A percentile compares a stretch with the other conserved stretches of the same genome.
These are phyloP conservation scores for Adela reaumurella DNA, from an alignment of 2,888 invertebrate genomes.

Conservation along the genomic window DNA sequence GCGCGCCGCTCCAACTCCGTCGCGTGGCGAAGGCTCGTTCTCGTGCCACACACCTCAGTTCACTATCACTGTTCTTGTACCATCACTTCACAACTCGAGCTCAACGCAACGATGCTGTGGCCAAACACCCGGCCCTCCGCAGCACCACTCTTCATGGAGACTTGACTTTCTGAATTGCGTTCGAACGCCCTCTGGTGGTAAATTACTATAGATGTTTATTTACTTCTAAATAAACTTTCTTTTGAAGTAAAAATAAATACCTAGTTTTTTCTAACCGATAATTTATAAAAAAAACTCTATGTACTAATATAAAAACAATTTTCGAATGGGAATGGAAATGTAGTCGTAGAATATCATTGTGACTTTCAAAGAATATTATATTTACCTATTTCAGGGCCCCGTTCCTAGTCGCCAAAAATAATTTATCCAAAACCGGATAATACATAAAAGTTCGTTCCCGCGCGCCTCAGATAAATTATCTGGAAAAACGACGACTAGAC, in stretches of 20 bases:
- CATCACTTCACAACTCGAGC: not conserved
- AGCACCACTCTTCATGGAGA: constrained; percentile 1
- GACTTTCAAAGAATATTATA: too few species aligned
- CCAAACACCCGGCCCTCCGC: not conserved
- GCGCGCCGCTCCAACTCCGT: constrained; percentile 28
- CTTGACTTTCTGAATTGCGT: constrained; percentile 8
- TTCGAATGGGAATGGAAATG: constrained; percentile 27
- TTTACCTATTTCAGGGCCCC: too few species aligned
- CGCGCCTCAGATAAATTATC: too few species aligned
- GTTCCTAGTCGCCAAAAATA: too few species aligned
- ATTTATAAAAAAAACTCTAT: too few species aligned
- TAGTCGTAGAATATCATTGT: too few species aligned
- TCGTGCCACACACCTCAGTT: not conserved
- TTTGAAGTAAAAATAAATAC: too few species aligned
- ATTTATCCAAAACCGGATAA: too few species aligned
- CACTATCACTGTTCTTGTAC: not conserved
- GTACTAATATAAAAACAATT: too few species aligned
- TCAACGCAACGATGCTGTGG: not conserved
- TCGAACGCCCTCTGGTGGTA: constrained; percentile 9
- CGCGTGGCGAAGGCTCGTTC: not conserved
- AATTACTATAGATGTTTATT: constrained; percentile 3
- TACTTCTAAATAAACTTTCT: not conserved
- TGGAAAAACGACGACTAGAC: too few species aligned
- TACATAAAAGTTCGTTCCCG: too few species aligned
- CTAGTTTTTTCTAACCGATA: too few species aligned